phyloP scores from a whole-genome alignment of 2,888 invertebrate species.

The Bugulina stolonifera region DNA sequence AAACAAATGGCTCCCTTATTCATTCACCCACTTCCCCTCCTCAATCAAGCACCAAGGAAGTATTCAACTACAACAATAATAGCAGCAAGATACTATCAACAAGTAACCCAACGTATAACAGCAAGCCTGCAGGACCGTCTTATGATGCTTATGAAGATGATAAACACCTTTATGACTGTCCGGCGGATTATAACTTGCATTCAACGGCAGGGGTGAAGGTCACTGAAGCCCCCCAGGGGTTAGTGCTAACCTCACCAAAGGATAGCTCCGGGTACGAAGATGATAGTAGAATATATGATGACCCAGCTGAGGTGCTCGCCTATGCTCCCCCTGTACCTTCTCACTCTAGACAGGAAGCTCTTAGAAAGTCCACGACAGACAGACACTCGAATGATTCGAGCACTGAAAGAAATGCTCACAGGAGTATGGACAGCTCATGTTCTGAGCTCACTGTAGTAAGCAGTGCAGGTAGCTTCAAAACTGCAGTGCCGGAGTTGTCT shows the following conservation, averaged over 20 bases:
- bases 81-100: background rate
- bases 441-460: slow-evolving; percentile 11
- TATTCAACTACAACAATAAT: slow-evolving; percentile 2
- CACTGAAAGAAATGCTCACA: background rate
- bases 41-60: background rate
- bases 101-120: background rate
- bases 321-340: slow-evolving; percentile 2
- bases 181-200: background rate
- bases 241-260: background rate
- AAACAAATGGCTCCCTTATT: slow-evolving; percentile 11
- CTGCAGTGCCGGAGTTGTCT: slow-evolving; percentile 11
- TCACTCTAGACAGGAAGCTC: background rate
- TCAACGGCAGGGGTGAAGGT: background rate
- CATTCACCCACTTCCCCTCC: slow-evolving; percentile 10
- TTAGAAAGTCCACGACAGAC: background rate
- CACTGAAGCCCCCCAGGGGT: background rate
- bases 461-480: slow-evolving; percentile 9
- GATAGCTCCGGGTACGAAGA: background rate
- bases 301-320: background rate
- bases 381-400: background rate
- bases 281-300: slow-evolving; percentile 19
- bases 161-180: slow-evolving; percentile 6
- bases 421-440: slow-evolving; percentile 1
- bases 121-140: background rate
- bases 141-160: slow-evolving; percentile 6